Evolutionary conservation across 2,113 vertebrate species (phyloP).

Genomic region (Acanthochromis polyacanthus): DNA sequence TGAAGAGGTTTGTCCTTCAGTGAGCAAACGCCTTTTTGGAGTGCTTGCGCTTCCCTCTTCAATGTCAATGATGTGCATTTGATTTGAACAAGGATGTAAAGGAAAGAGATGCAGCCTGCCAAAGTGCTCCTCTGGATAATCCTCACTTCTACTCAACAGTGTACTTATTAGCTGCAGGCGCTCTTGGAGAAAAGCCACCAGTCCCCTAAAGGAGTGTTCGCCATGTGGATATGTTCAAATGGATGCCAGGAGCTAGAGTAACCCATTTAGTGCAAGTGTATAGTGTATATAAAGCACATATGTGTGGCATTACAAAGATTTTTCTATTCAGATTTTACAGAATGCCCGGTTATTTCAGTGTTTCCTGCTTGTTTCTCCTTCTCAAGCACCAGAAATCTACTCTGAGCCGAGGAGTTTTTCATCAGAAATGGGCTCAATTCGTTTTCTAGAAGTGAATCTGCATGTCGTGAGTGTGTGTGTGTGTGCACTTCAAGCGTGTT

Average conservation of each 20-base stretch:
- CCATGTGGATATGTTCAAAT: not conserved
- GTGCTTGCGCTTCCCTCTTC: conserved; percentile 26
- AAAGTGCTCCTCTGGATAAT: conserved; percentile 55
- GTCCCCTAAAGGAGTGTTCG: not conserved
- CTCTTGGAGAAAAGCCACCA: conserved; percentile 25
- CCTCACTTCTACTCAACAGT: conserved; percentile 45
- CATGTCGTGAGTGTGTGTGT: not conserved
- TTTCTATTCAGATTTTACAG: not conserved
- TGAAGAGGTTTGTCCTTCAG: conserved; percentile 41
- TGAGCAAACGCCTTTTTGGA: not conserved
- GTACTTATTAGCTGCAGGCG: conserved; percentile 37
- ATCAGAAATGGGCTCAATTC: conserved; percentile 1
- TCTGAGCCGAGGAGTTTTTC: not conserved
- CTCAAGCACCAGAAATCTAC: not conserved
- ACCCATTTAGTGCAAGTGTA: not conserved
- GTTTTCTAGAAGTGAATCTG: not conserved
- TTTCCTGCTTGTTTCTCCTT: not conserved
- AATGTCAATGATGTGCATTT: conserved; percentile 25
- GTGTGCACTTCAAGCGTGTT: conserved; percentile 3
- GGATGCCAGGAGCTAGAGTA: conserved; percentile 12
- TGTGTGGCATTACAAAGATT: not conserved
- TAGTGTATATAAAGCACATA: conserved; percentile 4
- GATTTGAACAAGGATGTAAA: conserved; percentile 45
- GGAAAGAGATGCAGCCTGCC: conserved; percentile 40
- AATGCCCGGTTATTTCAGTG: not conserved